These are phyloP conservation scores for Portunus trituberculatus DNA, from an alignment of 1,140 invertebrate genomes.

Conservation along the genomic window DNA sequence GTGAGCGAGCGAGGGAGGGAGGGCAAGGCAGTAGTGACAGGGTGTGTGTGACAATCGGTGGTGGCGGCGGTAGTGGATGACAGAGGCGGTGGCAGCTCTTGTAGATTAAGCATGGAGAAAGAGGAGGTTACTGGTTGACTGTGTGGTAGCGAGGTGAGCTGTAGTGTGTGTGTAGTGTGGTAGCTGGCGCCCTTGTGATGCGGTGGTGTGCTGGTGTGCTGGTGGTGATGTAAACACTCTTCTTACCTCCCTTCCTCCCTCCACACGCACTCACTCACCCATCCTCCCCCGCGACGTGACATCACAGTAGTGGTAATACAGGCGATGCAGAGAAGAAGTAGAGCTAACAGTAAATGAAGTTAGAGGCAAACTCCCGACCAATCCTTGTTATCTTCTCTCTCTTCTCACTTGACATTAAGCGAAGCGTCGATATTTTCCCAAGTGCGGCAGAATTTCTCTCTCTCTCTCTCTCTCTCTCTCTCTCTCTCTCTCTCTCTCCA, in stretches of 20 bases:
- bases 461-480: slow-evolving; percentile 13
- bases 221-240: neutral
- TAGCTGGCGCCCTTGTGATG: neutral
- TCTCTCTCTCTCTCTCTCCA: no score
- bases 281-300: neutral
- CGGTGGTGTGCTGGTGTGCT: neutral
- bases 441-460: neutral
- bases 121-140: no score
- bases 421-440: neutral
- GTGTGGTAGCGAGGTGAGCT: no score
- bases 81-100: neutral
- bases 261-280: neutral
- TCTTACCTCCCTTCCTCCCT: neutral
- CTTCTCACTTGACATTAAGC: slow-evolving; percentile 9
- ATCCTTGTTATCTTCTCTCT: neutral
- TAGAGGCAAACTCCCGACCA: neutral
- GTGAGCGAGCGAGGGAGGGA: slow-evolving; percentile 41
- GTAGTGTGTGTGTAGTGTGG: neutral
- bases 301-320: neutral
- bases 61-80: no score
- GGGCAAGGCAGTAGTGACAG: neutral
- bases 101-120: no score
- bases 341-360: neutral
- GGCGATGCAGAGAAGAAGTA: neutral
- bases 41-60: neutral